phyloP scores from a whole-genome alignment of 2,888 invertebrate genomes.

The Zhuqinia jingwanae region DNA sequence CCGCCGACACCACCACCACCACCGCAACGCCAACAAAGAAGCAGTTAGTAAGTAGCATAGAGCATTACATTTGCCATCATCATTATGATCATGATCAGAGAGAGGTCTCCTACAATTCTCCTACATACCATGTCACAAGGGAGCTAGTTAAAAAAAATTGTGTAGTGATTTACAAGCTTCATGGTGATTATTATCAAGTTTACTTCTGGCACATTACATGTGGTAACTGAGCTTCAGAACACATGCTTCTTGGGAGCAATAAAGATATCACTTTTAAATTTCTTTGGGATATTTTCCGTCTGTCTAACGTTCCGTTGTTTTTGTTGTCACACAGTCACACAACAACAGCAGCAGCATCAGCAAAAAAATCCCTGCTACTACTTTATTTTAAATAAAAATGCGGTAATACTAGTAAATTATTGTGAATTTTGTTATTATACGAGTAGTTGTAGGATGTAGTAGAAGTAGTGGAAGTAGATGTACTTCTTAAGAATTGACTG shows the following conservation, averaged over 20 bases:
- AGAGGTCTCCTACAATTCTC: neutral
- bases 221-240: conserved; percentile 28
- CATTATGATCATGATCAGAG: neutral
- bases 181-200: conserved; percentile 71
- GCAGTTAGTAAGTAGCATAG: neutral
- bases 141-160: conserved; percentile 54
- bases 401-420: conserved; percentile 1
- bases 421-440: conserved; percentile 9
- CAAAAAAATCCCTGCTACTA: no score
- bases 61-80: neutral
- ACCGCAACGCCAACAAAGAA: neutral
- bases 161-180: conserved; percentile 68
- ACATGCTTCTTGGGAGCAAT: conserved; percentile 60
- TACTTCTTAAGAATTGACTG: conserved; percentile 14
- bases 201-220: conserved; percentile 64
- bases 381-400: neutral
- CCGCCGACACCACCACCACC: conserved; percentile 40
- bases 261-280: conserved; percentile 64
- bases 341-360: neutral
- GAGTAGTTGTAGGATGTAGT: no score
- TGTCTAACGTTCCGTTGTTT: conserved; percentile 54
- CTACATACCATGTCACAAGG: neutral
- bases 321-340: no score
- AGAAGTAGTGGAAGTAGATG: neutral
- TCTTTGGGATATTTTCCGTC: conserved; percentile 56